Base-by-base conservation (phyloP, 92 coral and sea anemone species). In the Meandrina meandrites region DNA sequence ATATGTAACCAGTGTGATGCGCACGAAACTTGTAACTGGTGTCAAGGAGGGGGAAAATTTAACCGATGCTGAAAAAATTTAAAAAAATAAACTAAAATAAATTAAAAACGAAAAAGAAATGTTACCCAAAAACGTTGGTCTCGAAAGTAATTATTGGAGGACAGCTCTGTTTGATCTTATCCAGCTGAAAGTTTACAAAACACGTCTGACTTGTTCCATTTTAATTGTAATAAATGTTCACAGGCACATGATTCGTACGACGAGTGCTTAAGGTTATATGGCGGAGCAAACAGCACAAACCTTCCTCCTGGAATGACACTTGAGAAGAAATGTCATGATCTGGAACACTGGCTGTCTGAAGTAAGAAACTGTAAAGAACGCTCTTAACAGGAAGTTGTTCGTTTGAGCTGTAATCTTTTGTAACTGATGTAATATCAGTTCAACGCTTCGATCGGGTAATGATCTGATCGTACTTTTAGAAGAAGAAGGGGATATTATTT, bases 261-360 rank as follows among this genome's bases (percentile, higher is more conserved):
- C 64, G 93, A 86, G 62, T 94, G 98, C 53, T 32, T 87, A 18
- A 86, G 66, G 27, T 78, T 79, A 64, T 93, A 94, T 54, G 87
- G 90, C 0, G 93, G 90, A 34, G 56, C 14, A 21, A 93, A 93
- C 86, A 85, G 75, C 76, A 93, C 89, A 3, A 79, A 51, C 30
- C 89, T 90, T 32, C 86, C 90, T 19, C 68, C 62, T 15, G 93
- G 93, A 87, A 83, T 21, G 77, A 94, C 94, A 13, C 32, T 94
- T 32, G 85, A 78, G 9, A 81, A 89, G 58, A 90, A 78, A 78
- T 94, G 98, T 42, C 88, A 85, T 62, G 76, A 88, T 77, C 76
- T 94, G 82, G 93, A 91, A 45, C 80, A 84, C 75, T 94, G 96
- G 96, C 91, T 94, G 10, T 92, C 95, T 14, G 88, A 91, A 94